Base-by-base conservation (phyloP, 1,140 invertebrate genomes). In the Drosophila parvula region DNA sequence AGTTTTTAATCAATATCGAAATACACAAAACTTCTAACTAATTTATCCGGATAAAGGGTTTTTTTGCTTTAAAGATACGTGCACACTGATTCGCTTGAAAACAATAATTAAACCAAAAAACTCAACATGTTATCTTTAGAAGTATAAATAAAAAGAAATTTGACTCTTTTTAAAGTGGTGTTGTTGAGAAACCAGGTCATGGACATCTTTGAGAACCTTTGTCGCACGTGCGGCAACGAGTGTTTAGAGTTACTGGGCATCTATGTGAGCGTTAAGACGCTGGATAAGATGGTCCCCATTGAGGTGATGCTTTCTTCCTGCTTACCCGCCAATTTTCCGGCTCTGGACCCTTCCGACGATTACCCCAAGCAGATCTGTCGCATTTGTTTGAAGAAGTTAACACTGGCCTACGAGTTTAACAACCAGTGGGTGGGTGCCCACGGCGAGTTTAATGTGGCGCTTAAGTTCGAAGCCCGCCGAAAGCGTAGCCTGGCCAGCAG, bases 151-250 rank as follows among this genome's bases (percentile, higher is more conserved):
- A n/a, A n/a, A n/a, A n/a, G n/a, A n/a, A n/a, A n/a, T n/a, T n/a
- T n/a, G n/a, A n/a, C 11, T 44, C 10, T 11, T 32, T 16, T 44
- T 0, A 22, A 38, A 11, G 0, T 11, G 22, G 9, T 27, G 36
- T 9, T 30, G 0, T 4, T n/a, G 16, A 5, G 4, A 11, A 16
- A 18, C 1, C 1, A 16, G 0, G n/a, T 5, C 8, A 90, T 90
- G 88, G 88, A 90, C 22, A 88, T 90, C 36, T 90, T 90, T 36
- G 74, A 90, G 47, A 88, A 86, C 63, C 76, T 81, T n/a, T 90
- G 88, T 43, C 74, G 88, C 32, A 83, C 82, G 8, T 90, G 88
- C 58, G 82, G 88, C 41, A 90, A 74, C 28, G 83, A 90, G 18
- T 75, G 86, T 50, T 3, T 68, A n/a, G 75, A 90, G 5, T 55